Base-by-base conservation (phyloP, 2,113 vertebrate genomes). In the Nyctibius bracteatus region DNA sequence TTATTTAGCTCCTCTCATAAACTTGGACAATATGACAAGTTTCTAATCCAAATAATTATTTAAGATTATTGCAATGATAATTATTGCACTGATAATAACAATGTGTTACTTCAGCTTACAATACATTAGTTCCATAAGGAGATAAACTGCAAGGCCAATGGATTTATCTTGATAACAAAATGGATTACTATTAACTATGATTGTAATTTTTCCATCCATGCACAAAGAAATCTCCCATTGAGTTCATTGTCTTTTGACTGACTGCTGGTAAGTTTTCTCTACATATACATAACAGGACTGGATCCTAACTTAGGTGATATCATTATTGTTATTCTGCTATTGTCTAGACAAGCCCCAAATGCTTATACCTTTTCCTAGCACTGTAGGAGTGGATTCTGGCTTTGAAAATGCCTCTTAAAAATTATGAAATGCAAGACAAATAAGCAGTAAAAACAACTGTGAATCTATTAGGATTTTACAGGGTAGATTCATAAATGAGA, bases 121-220 rank as follows among this genome's bases (percentile, higher is more conserved):
- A 84, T 88, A 81, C n/a, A 51, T 94, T 91, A 95, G 72, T 83
- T 94, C 86, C 95, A 58, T 86, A 77, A 70, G 82, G 95, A 92
- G 95, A 94, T 90, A 94, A 96, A 96, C 57, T 41, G 65, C 47
- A 83, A 94, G 80, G 75, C 79, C 55, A 88, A 52, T 72, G 72
- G 80, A 90, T 96, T 96, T 93, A 79, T 81, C 86, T 57, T 86
- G 77, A 72, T 94, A 91, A 88, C 72, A 92, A 94, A 93, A 84
- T 70, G 65, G 82, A 89, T 87, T 91, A 66, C 62, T 90, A 9
- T 65, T 90, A 88, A 75, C 52, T 85, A 27, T 61, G 31, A 51
- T 41, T 68, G 44, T 75, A 79, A 81, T 92, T 87, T 90, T 95
- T 92, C 83, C 61, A 65, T 62, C 37, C 57, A 15, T 27, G 49